Evolutionary conservation across 2,888 invertebrate species (phyloP).

Genomic region (Temnothorax ravouxi): DNA sequence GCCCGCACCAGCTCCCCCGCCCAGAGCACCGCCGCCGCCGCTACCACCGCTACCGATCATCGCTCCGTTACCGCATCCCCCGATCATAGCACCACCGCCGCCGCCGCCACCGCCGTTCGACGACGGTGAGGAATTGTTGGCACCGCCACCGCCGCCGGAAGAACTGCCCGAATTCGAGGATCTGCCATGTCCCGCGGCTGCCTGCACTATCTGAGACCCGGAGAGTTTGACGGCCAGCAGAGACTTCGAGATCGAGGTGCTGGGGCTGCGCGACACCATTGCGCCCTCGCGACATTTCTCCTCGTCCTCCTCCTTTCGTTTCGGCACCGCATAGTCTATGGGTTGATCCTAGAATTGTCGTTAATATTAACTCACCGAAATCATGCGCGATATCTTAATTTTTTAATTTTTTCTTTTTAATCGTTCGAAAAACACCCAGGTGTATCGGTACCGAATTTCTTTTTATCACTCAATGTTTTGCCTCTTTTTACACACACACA

Average conservation of each 20-base stretch:
- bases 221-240: slow-evolving; percentile 84
- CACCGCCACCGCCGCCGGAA: slow-evolving; percentile 78
- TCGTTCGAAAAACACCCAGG: background rate
- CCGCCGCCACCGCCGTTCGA: slow-evolving; percentile 84
- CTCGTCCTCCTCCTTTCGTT: slow-evolving; percentile 90
- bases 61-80: slow-evolving; percentile 90
- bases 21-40: slow-evolving; percentile 88
- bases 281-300: slow-evolving; percentile 87
- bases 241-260: slow-evolving; percentile 84
- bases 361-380: background rate
- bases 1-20: slow-evolving; percentile 90
- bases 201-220: slow-evolving; percentile 81
- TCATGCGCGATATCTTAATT: background rate
- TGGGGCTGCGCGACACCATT: slow-evolving; percentile 81
- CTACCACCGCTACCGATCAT: slow-evolving; percentile 86
- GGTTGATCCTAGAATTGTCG: slow-evolving; percentile 91
- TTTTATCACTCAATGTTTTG: background rate
- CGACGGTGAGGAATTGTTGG: slow-evolving; percentile 74
- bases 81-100: slow-evolving; percentile 88
- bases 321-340: slow-evolving; percentile 95
- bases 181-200: slow-evolving; percentile 92
- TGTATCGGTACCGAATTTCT: background rate
- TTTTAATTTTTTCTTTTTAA: background rate
- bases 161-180: slow-evolving; percentile 87
- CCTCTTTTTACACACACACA: no score